Evolutionary conservation across 2,888 invertebrate genomes (phyloP).

Genomic region (Synergus itoensis): DNA sequence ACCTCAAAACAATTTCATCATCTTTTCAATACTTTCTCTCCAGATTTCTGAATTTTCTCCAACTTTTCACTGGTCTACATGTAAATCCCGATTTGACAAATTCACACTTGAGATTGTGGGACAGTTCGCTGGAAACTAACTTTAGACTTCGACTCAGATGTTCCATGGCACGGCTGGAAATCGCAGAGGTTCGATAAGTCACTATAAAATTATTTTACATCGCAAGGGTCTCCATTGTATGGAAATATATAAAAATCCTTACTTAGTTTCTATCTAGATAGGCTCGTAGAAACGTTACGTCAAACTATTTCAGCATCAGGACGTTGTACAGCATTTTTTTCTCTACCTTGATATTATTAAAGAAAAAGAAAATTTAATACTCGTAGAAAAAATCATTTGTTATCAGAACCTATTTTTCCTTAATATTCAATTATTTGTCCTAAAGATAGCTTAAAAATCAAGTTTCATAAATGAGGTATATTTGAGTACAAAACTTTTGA

Average conservation of each 20-base stretch:
- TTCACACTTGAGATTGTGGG: conserved; percentile 36
- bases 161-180: conserved; percentile 42
- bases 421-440: too few relatives aligned
- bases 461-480: background rate
- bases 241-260: conserved; percentile 62
- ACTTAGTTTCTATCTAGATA: conserved; percentile 59
- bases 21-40: conserved; percentile 16
- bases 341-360: conserved; percentile 1
- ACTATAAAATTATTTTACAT: conserved; percentile 58
- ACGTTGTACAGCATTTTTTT: conserved; percentile 54
- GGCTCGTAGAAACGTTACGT: conserved; percentile 64
- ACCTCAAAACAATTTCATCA: conserved; percentile 4
- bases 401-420: background rate
- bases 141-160: conserved; percentile 50
- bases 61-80: conserved; percentile 42
- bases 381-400: background rate
- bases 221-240: conserved; percentile 51
- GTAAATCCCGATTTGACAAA: conserved; percentile 34
- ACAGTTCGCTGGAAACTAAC: conserved; percentile 23
- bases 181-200: conserved; percentile 54
- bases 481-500: background rate
- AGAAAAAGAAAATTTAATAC: background rate
- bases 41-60: conserved; percentile 40
- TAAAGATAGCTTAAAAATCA: background rate
- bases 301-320: conserved; percentile 50